These are phyloP conservation scores for Seriola quinqueradiata DNA, from an alignment of 2,113 vertebrate genomes.

Conservation along the genomic window DNA sequence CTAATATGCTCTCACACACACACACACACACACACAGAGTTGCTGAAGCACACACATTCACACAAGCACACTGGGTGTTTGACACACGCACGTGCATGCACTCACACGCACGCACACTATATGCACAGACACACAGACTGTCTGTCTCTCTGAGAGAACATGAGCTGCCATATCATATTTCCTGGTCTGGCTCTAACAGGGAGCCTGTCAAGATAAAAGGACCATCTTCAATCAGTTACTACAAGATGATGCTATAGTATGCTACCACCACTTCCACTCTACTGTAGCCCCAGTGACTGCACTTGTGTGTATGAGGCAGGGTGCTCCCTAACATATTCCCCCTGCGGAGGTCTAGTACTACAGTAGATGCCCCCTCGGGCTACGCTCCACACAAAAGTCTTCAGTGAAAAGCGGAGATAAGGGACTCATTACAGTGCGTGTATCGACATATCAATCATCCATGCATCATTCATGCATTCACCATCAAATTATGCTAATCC, in stretches of 20 bases:
- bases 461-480: slow-evolving; percentile 77
- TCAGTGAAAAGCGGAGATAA: slow-evolving; percentile 71
- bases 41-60: slow-evolving; percentile 21
- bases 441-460: slow-evolving; percentile 82
- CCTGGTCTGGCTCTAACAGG: slow-evolving; percentile 71
- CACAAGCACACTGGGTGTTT: slow-evolving; percentile 7
- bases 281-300: slow-evolving; percentile 11
- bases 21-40: slow-evolving; percentile 4
- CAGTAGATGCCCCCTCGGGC: slow-evolving; percentile 62
- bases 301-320: slow-evolving; percentile 16
- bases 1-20: slow-evolving; percentile 29
- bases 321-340: slow-evolving; percentile 22
- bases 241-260: slow-evolving; percentile 41
- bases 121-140: slow-evolving; percentile 20
- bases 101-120: slow-evolving; percentile 1
- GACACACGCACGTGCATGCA: slow-evolving; percentile 18
- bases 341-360: slow-evolving; percentile 37
- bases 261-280: slow-evolving; percentile 27
- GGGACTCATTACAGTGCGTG: slow-evolving; percentile 72
- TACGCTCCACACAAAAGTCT: slow-evolving; percentile 64
- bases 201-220: slow-evolving; percentile 78
- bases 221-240: slow-evolving; percentile 72
- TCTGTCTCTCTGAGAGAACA: slow-evolving; percentile 58
- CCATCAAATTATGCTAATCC: slow-evolving; percentile 83
- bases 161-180: slow-evolving; percentile 76